Percentiles rank a stretch among this genome's conserved stretches.
phyloP scores from a whole-genome alignment of 37 sponge, comb jelly and placozoan species.

The Mnemiopsis leidyi region DNA sequence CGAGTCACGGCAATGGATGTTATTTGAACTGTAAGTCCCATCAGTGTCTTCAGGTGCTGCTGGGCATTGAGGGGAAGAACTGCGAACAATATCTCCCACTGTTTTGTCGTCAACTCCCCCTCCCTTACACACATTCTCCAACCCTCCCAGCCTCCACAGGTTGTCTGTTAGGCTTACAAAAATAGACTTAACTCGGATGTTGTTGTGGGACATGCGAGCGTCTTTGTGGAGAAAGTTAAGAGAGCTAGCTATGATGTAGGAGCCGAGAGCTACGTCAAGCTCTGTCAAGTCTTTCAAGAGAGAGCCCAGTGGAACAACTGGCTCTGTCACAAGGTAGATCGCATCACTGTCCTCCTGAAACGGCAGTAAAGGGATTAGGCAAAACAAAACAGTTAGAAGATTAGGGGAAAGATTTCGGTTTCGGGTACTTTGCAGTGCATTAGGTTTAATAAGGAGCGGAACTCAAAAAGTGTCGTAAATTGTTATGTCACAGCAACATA shows the following conservation, averaged over 20 bases:
- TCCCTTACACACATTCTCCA: background rate
- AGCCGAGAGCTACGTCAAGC: conserved; percentile 25
- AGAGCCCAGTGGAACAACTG: conserved; percentile 42
- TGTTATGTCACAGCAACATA: too few relatives aligned
- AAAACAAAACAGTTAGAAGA: too few relatives aligned
- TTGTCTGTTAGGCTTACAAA: conserved; percentile 27
- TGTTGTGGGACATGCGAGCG: conserved; percentile 9
- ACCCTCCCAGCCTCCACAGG: conserved; percentile 25
- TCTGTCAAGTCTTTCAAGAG: background rate
- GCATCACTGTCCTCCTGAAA: conserved; percentile 55
- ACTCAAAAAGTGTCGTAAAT: too few relatives aligned
- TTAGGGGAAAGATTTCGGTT: too few relatives aligned
- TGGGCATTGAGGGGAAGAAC: background rate
- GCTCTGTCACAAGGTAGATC: conserved; percentile 58
- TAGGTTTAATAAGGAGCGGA: too few relatives aligned
- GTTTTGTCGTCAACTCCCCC: background rate
- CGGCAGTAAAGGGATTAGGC: too few relatives aligned
- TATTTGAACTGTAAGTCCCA: conserved; percentile 14
- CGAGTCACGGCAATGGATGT: conserved; percentile 25
- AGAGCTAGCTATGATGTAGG: background rate
- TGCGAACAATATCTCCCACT: background rate
- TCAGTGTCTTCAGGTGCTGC: conserved; percentile 51
- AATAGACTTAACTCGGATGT: conserved; percentile 6
- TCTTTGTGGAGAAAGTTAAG: conserved; percentile 28
- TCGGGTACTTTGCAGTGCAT: too few relatives aligned